A percentile compares a stretch with the other conserved stretches of the same genome.
Conservation (phyloP, 2,113 vertebrate genomes). For the Willisornis vidua region DNA sequence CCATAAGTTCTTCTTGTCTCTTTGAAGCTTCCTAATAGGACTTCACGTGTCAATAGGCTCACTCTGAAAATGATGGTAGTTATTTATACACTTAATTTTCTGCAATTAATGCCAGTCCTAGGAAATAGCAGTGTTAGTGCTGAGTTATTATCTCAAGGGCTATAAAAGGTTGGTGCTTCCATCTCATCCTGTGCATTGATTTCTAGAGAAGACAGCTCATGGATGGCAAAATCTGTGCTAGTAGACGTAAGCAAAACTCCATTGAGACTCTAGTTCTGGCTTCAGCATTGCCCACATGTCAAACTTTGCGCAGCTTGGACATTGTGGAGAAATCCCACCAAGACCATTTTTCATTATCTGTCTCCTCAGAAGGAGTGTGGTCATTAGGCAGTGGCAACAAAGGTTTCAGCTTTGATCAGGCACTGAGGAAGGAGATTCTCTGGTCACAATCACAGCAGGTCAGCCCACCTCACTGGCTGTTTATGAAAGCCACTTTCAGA, state of each 20-base stretch:
- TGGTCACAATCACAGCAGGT: background rate
- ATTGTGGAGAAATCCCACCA: background rate
- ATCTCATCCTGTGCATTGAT: background rate
- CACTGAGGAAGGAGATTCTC: background rate
- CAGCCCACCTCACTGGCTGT: background rate
- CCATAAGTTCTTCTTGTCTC: background rate
- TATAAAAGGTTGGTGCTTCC: background rate
- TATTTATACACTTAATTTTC: background rate
- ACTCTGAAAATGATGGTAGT: background rate
- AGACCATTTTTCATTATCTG: background rate
- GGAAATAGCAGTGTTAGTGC: background rate
- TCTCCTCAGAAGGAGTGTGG: background rate
- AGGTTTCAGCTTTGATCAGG: constrained; percentile 16
- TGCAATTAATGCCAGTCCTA: background rate
- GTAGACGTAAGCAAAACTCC: background rate
- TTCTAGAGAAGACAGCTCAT: background rate
- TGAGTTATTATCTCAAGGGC: fast-evolving
- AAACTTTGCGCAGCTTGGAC: background rate
- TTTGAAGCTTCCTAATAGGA: background rate
- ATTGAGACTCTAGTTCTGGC: background rate
- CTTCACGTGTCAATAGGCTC: background rate
- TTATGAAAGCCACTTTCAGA: constrained; percentile 29
- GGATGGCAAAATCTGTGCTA: background rate
- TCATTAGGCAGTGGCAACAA: background rate
- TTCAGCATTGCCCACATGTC: background rate